Evolutionary conservation across 2,797 vertebrate species (phyloP), one percentile per base, ranked within the genome.

Genomic region (Anomalospiza imberbis): DNA sequence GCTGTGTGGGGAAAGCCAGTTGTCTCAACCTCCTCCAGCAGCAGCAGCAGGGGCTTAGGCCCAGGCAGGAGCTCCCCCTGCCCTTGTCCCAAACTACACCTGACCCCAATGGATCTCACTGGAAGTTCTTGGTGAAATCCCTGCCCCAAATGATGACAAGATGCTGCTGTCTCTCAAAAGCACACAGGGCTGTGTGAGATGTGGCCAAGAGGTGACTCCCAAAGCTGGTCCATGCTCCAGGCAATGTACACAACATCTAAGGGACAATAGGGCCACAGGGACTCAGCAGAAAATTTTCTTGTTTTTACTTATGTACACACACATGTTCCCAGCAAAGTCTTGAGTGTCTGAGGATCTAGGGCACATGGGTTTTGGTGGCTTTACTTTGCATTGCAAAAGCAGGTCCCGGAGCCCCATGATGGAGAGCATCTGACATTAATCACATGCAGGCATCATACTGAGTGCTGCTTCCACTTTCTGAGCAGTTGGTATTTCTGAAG

Each of bases 171-270:
- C 8, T 51, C 58, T 19, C 47, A 31, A 28, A 74, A 57, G 29
- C 16, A 11, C 13, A 0, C 0, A 1, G 31, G 29, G 31, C 32
- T 84, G 22, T 15, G 14, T 5, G 24, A 48, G 21, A 3, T 71
- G 31, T 12, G 32, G n/a, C 10, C 5, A 26, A 72, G 44, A 78
- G 31, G n/a, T 45, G 73, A 20, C 13, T 66, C 31, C 65, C 36
- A 62, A 22, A 68, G n/a, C 73, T 78, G 55, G 19, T n/a, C 31
- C 32, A 1, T 15, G n/a, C 15, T 13, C 31, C 3, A 2, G n/a
- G 13, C 42, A 10, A 20, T 34, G 42, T 7, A 24, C 13, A 21
- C 24, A 44, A 8, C 2, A 0, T 34, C 29, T 77, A 38, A 26
- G n/a, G 34, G 28, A 22, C 0, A 58, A 26, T 8, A 29, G 31